Evolutionary conservation across 2,888 invertebrate genomes (phyloP).

Genomic region (Aricia artaxerxes): DNA sequence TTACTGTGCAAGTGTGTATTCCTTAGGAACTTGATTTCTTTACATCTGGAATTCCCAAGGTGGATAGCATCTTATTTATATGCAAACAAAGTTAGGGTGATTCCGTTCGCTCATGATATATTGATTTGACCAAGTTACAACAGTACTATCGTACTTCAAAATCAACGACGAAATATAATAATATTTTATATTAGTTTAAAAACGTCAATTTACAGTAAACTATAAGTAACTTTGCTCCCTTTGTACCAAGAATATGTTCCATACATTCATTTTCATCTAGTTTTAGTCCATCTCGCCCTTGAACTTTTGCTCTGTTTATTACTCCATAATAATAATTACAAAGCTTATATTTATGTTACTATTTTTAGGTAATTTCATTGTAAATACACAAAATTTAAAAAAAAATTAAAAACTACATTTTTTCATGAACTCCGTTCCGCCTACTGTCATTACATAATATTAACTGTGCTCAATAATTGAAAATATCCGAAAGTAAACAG

Average conservation of each 20-base stretch:
- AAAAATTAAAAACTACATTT: neutral
- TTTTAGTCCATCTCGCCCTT: too few relatives aligned
- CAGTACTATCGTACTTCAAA: neutral
- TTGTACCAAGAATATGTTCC: too few relatives aligned
- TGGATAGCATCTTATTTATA: neutral
- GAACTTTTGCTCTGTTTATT: too few relatives aligned
- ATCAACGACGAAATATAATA: neutral
- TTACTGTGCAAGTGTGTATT: neutral
- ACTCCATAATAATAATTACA: too few relatives aligned
- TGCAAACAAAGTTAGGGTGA: neutral
- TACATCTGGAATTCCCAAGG: neutral
- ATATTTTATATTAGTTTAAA: too few relatives aligned
- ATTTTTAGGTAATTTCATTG: too few relatives aligned
- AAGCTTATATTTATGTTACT: too few relatives aligned
- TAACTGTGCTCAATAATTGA: neutral
- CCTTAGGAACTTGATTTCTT: neutral
- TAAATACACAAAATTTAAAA: neutral
- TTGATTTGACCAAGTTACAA: neutral
- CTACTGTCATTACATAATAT: neutral
- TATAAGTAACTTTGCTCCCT: too few relatives aligned
- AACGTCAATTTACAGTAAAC: too few relatives aligned
- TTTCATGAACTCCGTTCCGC: neutral
- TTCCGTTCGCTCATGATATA: neutral
- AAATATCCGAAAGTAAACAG: constrained; percentile 34
- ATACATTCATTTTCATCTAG: too few relatives aligned